Evolutionary conservation across 2,888 invertebrate species (phyloP).

Genomic region (Limenitis camilla): DNA sequence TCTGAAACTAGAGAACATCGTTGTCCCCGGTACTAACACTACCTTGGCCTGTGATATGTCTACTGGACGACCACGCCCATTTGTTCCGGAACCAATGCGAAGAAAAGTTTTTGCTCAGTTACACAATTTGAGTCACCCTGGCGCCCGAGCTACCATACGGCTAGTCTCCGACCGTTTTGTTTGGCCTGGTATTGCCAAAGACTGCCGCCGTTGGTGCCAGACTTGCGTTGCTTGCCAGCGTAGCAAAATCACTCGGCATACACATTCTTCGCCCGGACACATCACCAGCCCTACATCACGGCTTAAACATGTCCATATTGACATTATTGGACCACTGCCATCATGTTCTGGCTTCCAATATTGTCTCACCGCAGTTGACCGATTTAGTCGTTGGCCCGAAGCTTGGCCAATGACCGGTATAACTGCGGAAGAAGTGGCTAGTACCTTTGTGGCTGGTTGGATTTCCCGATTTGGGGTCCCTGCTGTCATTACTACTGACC

Average conservation of each 20-base stretch:
- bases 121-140: conserved; percentile 25
- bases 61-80: conserved; percentile 17
- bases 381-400: conserved; percentile 22
- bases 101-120: conserved; percentile 12
- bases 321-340: conserved; percentile 33
- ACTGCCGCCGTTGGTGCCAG: conserved; percentile 33
- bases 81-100: conserved; percentile 10
- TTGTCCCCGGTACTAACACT: conserved; percentile 18
- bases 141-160: conserved; percentile 12
- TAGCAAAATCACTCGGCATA: conserved; percentile 21
- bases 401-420: conserved; percentile 23
- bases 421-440: conserved; percentile 18
- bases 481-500: conserved; percentile 7
- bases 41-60: conserved; percentile 19
- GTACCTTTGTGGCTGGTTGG: conserved; percentile 14
- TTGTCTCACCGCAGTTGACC: conserved; percentile 28
- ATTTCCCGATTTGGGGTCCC: conserved; percentile 20
- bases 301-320: conserved; percentile 38
- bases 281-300: conserved; percentile 16
- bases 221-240: conserved; percentile 36
- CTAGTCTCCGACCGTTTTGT: conserved; percentile 37
- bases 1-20: conserved; percentile 13
- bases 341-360: conserved; percentile 17
- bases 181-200: conserved; percentile 38
- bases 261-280: conserved; percentile 10